Conservation (phyloP, 1,140 invertebrate genomes). For the Aradophagus sp. region DNA sequence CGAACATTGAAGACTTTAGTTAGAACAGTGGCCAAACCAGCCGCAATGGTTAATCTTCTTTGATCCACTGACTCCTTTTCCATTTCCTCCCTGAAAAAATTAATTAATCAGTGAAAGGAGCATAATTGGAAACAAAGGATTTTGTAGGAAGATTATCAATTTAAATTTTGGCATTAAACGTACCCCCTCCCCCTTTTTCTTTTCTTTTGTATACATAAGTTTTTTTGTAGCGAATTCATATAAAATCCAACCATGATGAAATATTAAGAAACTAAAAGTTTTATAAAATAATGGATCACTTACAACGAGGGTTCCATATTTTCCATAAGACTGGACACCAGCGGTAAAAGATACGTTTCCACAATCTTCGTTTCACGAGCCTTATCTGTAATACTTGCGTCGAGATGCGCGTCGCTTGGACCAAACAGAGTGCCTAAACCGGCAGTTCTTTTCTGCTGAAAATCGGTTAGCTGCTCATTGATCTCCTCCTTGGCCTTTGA, state of each 20-base stretch:
- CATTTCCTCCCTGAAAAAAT: conserved; percentile 79
- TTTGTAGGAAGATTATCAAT: too few relatives aligned
- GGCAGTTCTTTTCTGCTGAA: conserved; percentile 90
- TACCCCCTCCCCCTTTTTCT: too few relatives aligned
- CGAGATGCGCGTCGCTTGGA: conserved; percentile 86
- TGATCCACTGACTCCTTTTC: conserved; percentile 82
- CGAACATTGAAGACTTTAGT: conserved; percentile 82
- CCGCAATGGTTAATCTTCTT: conserved; percentile 82
- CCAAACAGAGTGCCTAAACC: conserved; percentile 94
- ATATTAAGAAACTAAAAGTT: conserved; percentile 3
- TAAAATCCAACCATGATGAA: too few relatives aligned
- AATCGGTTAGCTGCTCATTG: conserved; percentile 90
- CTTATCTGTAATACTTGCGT: conserved; percentile 88
- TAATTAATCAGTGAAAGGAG: too few relatives aligned
- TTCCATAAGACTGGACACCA: conserved; percentile 32
- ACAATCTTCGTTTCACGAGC: conserved; percentile 84
- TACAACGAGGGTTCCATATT: conserved; percentile 83
- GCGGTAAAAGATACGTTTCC: conserved; percentile 81
- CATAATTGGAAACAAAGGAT: conserved; percentile 5
- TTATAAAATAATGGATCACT: conserved; percentile 61
- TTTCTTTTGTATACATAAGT: too few relatives aligned
- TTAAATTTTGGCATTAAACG: neutral
- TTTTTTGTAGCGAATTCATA: too few relatives aligned
- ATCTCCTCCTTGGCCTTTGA: conserved; percentile 89
- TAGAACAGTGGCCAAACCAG: conserved; percentile 86